phyloP scores from a whole-genome alignment of 2,113 vertebrate genomes.

The Oceanodroma tethys region DNA sequence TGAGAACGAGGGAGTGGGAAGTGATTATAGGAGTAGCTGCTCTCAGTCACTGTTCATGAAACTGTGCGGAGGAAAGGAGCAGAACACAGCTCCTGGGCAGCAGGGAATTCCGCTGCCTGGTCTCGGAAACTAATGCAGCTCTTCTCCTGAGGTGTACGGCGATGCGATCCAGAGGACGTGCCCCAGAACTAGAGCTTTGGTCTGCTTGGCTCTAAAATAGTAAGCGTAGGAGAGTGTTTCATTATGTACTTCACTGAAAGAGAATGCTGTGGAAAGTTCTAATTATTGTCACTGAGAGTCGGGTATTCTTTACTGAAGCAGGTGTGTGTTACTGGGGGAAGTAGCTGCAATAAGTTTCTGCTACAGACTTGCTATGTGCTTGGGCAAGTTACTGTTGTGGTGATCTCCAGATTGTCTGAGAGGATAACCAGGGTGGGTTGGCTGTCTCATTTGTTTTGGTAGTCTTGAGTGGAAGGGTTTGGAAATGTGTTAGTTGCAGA shows the following conservation, averaged over 20 bases:
- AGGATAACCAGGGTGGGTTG: background rate
- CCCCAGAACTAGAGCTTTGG: background rate
- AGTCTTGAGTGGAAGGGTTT: background rate
- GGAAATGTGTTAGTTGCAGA: background rate
- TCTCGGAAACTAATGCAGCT: background rate
- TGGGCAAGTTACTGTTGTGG: background rate
- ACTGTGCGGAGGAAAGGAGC: background rate
- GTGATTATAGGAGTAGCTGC: background rate
- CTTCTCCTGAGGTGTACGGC: accelerated
- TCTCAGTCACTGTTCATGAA: background rate
- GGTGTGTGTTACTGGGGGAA: background rate
- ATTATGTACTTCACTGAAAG: background rate
- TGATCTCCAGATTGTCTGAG: background rate
- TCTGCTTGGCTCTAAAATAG: background rate
- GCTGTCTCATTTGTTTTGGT: background rate
- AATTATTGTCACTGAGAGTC: background rate
- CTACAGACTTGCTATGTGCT: background rate
- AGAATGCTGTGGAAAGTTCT: background rate
- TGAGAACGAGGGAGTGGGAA: background rate
- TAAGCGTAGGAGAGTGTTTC: background rate
- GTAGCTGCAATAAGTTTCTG: background rate
- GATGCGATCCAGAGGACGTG: accelerated
- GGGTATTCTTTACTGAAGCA: background rate
- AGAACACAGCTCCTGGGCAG: background rate
- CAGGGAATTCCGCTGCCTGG: background rate